Evolutionary conservation across 2,888 invertebrate species (phyloP), one percentile per base, ranked within the genome.

Genomic region (Trissoscelio sp.): DNA sequence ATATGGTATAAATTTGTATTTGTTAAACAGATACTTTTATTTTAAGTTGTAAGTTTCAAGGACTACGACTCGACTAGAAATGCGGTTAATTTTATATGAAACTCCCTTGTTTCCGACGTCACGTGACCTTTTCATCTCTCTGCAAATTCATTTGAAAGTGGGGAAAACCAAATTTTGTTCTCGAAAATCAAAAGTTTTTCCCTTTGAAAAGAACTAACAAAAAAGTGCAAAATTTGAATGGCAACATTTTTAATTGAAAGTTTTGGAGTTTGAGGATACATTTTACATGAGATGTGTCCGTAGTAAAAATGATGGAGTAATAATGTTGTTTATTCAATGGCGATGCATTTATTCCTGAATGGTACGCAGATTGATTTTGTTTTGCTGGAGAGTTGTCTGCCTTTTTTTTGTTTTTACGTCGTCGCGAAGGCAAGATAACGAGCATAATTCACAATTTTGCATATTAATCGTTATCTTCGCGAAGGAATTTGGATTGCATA

Each of bases 351-450:
- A 39, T 67, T 53, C 18, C 53, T 42, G 39, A n/a, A n/a, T 67
- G 18, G 22, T 53, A 12, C 20, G 66, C 24, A 53, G 28, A 67
- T 42, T 64, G 64, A 64, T 51, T 67, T 55, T 18, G 31, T 46
- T 66, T 24, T 34, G 48, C 20, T 14, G 3, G n/a, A 24, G 46
- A 37, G 9, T 66, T 66, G 42, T 14, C 34, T 37, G n/a, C 2
- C 20, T 46, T 11, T 24, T 3, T 28, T 46, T 34, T 28, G 14
- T 48, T 9, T 18, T 31, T 34, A 55, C 70, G 58, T 58, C 70
- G 70, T 58, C 70, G 70, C 20, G 70, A 70, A 70, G 58, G 70
- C 22, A 22, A 46, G 39, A 53, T 48, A 31, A 64, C 34, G 39
- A 48, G 37, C 12, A 9, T 37, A 37, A 37, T 37, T 5, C 9